Evolutionary conservation across 2,888 invertebrate species (phyloP).

Genomic region (Acrocyrtus sp.): DNA sequence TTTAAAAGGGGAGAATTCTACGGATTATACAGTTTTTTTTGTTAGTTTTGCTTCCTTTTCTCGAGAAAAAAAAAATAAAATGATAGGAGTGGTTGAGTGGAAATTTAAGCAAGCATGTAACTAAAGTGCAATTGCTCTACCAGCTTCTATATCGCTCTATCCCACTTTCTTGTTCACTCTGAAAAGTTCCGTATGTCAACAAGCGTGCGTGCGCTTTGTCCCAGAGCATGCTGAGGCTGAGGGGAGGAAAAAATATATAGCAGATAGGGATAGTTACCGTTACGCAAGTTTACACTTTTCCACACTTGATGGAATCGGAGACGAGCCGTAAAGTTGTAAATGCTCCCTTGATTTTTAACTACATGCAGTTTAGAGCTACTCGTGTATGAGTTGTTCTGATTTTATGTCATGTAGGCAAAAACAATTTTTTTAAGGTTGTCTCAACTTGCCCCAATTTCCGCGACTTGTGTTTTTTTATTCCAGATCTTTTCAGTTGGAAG

Average conservation of each 20-base stretch:
- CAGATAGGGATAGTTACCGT: slow-evolving; percentile 32
- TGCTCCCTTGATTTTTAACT: too few relatives aligned
- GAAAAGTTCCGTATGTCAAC: slow-evolving; percentile 38
- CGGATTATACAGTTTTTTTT: slow-evolving; percentile 10
- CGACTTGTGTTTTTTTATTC: too few relatives aligned
- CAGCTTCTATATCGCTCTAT: not conserved
- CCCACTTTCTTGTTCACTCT: slow-evolving; percentile 21
- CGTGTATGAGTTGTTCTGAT: too few relatives aligned
- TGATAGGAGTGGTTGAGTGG: slow-evolving; percentile 1
- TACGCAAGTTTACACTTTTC: slow-evolving; percentile 46
- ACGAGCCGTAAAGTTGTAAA: slow-evolving; percentile 45
- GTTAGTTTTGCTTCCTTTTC: not conserved
- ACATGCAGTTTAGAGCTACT: too few relatives aligned
- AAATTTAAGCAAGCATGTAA: slow-evolving; percentile 36
- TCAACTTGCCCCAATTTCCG: too few relatives aligned
- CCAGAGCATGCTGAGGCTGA: slow-evolving; percentile 1
- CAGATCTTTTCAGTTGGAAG: too few relatives aligned
- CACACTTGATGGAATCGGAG: slow-evolving; percentile 38
- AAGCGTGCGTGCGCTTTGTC: slow-evolving; percentile 4
- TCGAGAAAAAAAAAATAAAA: not conserved
- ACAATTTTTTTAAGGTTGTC: too few relatives aligned
- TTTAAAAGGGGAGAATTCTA: not conserved
- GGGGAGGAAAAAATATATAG: slow-evolving; percentile 5
- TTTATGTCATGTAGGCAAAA: too few relatives aligned
- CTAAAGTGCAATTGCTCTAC: slow-evolving; percentile 13